phyloP scores from a whole-genome alignment of 1,140 invertebrate genomes.

The Varroa destructor region DNA sequence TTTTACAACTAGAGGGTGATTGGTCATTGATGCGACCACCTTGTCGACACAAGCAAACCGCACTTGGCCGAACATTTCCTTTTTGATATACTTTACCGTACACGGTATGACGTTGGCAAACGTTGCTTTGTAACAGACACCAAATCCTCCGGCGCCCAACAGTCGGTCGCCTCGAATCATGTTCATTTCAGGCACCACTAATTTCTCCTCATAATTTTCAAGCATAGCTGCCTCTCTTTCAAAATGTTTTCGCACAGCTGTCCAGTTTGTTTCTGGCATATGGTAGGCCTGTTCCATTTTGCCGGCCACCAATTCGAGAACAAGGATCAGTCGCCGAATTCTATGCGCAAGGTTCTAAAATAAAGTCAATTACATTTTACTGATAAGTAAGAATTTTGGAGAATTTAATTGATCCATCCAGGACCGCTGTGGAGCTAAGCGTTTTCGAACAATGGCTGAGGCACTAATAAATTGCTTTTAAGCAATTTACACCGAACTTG shows the following conservation, averaged over 20 bases:
- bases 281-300: background rate
- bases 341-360: background rate
- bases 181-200: background rate
- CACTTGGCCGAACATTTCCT: background rate
- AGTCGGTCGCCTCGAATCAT: background rate
- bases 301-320: background rate
- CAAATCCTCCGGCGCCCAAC: slow-evolving; percentile 9
- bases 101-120: background rate
- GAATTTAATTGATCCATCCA: too few relatives aligned
- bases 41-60: slow-evolving; percentile 4
- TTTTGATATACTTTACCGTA: background rate
- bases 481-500: too few relatives aligned
- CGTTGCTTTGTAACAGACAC: slow-evolving; percentile 10
- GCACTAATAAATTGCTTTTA: too few relatives aligned
- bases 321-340: slow-evolving; percentile 1
- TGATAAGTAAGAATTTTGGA: too few relatives aligned
- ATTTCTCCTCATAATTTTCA: background rate
- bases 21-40: background rate
- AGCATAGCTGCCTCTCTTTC: background rate
- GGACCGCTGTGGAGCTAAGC: too few relatives aligned
- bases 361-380: too few relatives aligned
- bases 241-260: background rate
- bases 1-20: slow-evolving; percentile 6
- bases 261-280: background rate
- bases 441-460: too few relatives aligned